Conservation (phyloP, 2,888 invertebrate species). For the Trachelus troglodyta region DNA sequence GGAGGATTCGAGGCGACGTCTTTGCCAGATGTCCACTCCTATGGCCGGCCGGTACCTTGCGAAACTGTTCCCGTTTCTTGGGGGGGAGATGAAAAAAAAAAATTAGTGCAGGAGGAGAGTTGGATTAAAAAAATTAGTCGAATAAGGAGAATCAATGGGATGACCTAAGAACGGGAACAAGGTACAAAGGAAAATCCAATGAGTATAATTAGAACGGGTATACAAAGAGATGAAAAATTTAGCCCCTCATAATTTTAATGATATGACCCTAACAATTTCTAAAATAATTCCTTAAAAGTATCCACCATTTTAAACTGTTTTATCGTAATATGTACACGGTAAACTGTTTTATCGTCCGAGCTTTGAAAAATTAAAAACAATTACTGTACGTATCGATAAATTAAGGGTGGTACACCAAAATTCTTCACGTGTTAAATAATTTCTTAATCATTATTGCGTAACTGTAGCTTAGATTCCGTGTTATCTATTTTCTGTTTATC, state of each 20-base stretch:
- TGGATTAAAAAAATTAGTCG: neutral
- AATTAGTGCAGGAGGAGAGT: neutral
- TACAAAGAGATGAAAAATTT: neutral
- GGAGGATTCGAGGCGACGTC: neutral
- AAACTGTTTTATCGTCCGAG: neutral
- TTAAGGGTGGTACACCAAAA: neutral
- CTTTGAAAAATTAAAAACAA: neutral
- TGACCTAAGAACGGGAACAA: neutral
- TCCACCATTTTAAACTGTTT: neutral
- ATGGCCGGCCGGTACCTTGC: neutral
- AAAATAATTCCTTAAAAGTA: too few relatives aligned
- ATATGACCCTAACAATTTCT: too few relatives aligned
- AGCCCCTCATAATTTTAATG: neutral
- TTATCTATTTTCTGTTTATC: neutral
- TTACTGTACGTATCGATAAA: neutral
- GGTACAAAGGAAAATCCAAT: neutral
- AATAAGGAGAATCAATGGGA: neutral
- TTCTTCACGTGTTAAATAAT: neutral
- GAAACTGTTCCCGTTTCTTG: neutral
- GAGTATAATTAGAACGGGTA: neutral
- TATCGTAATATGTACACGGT: neutral
- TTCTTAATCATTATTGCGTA: neutral
- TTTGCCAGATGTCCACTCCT: slow-evolving; percentile 15
- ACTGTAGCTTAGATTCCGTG: neutral
- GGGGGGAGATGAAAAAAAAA: slow-evolving; percentile 21